A percentile compares a stretch with the other conserved stretches of the same genome.
These are phyloP conservation scores for Halictus rubicundus DNA, from an alignment of 1,140 invertebrate genomes.

Conservation along the genomic window DNA sequence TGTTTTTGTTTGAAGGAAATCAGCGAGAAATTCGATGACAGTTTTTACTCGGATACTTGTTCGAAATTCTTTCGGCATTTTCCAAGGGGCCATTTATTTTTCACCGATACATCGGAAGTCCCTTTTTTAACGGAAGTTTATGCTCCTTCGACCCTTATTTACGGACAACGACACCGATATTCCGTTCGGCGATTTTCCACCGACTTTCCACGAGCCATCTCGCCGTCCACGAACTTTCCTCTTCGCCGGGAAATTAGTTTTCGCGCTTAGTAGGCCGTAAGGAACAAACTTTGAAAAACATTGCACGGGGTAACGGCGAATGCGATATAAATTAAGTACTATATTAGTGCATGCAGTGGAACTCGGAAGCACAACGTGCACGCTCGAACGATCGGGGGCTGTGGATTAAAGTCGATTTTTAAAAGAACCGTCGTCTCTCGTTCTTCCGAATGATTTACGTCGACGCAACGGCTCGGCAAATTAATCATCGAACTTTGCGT, in stretches of 20 bases:
- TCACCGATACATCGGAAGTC: neutral
- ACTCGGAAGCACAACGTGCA: slow-evolving; percentile 45
- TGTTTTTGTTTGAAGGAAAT: no score
- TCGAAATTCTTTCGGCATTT: no score
- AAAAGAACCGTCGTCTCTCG: no score
- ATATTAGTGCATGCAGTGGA: slow-evolving; percentile 43
- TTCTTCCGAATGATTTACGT: no score
- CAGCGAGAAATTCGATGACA: no score
- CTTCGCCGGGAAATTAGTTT: neutral
- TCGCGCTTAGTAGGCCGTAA: neutral
- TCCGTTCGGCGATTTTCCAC: neutral
- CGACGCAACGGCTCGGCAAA: no score
- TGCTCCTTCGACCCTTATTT: neutral
- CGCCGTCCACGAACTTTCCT: neutral
- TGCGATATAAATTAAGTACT: slow-evolving; percentile 26
- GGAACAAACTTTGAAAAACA: slow-evolving; percentile 14
- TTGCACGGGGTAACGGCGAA: slow-evolving; percentile 16
- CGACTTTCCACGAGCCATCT: neutral
- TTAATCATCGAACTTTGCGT: no score
- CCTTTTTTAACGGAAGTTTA: neutral
- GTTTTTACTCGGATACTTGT: no score
- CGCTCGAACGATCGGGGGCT: slow-evolving; percentile 12
- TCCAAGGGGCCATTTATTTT: no score
- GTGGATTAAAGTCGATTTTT: no score
- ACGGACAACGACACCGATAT: neutral